Base-by-base conservation (phyloP, 2,113 vertebrate genomes). In the Romanogobio albipinnatus region DNA sequence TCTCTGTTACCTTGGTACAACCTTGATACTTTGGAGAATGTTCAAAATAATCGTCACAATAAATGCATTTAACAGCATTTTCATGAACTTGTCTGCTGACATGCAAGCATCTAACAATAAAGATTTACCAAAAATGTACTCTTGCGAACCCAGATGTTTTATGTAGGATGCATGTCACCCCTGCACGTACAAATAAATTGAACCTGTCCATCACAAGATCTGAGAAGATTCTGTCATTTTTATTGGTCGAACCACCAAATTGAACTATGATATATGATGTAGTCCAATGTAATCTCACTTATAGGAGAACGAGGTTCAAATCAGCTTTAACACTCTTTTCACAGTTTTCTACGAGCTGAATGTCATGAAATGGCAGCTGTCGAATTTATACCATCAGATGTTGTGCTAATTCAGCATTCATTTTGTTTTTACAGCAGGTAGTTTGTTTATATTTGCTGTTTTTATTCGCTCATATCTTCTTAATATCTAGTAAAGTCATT, bases 231-330 rank as follows among this genome's bases (percentile, higher is more conserved):
- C 70, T 73, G 43, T 43, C 70, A 47, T 47, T 73, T 73, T 74
- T 74, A 74, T 74, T 74, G n/a, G 71, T 47, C 43, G 43, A 73
- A 15, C 71, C 43, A 47, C n/a, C n/a, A 74, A 49, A 74, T 15
- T 74, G 71, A 49, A 74, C 51, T 77, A 36, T 58, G 75, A 77
- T 58, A 58, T 58, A 77, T 77, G 75, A 78, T 61, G 76, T 39
- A 39, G 33, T 39, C 26, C 76, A 61, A 43, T 49, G 71, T 74
- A 74, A 74, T 74, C 33, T 39, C 22, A 43, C 10, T 39, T 59
- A 39, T 43, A 43, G 22, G 22, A 56, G 19, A 61, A 78, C 43
- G 11, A 15, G 33, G 11, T 22, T 45, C 43, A 73, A 47, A 59
- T 39, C 19, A n/a, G 17, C 51, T 36, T 77, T 58, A 77, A 77